phyloP scores from a whole-genome alignment of 2,113 vertebrate genomes.

The Indicator indicator region DNA sequence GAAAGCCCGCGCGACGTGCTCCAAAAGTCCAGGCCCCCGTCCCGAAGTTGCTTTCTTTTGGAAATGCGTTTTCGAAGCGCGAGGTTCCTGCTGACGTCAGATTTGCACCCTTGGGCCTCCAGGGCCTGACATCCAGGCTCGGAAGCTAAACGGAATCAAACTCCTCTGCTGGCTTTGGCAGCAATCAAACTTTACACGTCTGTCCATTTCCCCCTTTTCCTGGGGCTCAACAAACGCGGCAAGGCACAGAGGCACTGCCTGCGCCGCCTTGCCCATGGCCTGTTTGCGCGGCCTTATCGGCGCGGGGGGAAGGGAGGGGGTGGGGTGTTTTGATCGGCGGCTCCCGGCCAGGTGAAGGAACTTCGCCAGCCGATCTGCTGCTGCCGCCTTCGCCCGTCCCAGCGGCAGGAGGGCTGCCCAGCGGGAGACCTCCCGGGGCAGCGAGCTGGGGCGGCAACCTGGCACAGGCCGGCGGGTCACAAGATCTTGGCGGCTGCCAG shows the following conservation, averaged over 20 bases:
- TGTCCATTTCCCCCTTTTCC: neutral
- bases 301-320: too few species aligned
- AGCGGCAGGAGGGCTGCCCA: neutral
- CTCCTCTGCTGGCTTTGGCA: neutral
- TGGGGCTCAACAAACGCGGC: neutral
- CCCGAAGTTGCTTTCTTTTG: neutral
- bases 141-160: neutral
- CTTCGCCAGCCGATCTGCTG: neutral
- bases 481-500: neutral
- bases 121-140: neutral
- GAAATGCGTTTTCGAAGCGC: neutral
- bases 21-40: too few species aligned
- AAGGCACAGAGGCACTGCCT: neutral
- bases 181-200: conserved; percentile 6
- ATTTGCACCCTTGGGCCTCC: neutral
- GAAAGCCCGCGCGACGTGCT: neutral
- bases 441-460: neutral
- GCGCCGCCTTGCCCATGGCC: neutral
- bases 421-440: neutral
- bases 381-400: neutral
- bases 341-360: neutral
- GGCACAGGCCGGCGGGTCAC: neutral
- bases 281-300: neutral
- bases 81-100: neutral
- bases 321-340: neutral